Conservation (phyloP, 2,113 vertebrate species). For the Phalacrocorax pelagicus region DNA sequence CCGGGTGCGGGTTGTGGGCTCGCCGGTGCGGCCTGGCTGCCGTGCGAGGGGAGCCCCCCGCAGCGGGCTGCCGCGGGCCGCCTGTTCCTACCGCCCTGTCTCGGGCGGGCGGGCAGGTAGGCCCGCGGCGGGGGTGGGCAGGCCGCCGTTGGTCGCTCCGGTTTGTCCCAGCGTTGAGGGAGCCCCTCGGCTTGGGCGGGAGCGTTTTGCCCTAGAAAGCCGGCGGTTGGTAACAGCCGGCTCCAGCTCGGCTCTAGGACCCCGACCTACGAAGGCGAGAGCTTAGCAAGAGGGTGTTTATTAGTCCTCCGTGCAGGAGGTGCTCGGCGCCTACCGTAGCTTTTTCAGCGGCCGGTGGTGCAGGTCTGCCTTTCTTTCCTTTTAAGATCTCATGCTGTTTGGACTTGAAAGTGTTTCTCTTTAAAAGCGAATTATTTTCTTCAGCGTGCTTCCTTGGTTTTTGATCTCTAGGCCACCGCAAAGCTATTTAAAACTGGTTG, state of each 20-base stretch:
- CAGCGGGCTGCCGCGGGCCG: neutral
- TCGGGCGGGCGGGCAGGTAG: too few species aligned
- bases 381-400: too few species aligned
- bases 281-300: fast-evolving
- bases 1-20: too few species aligned
- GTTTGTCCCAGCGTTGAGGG: too few species aligned
- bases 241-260: neutral
- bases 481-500: neutral
- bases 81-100: neutral
- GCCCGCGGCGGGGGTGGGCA: neutral
- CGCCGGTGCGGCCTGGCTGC: neutral
- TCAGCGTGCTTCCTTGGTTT: neutral
- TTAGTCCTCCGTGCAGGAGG: fast-evolving
- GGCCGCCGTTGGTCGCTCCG: neutral
- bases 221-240: neutral
- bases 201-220: too few species aligned
- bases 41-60: too few species aligned
- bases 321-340: fast-evolving
- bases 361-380: neutral
- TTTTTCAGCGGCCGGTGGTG: fast-evolving
- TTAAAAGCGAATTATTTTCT: neutral
- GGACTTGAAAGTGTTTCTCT: neutral
- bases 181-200: too few species aligned
- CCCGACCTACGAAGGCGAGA: too few species aligned
- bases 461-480: fast-evolving